Evolutionary conservation across 2,113 vertebrate species (phyloP).

Genomic region (Lamprotornis superbus): DNA sequence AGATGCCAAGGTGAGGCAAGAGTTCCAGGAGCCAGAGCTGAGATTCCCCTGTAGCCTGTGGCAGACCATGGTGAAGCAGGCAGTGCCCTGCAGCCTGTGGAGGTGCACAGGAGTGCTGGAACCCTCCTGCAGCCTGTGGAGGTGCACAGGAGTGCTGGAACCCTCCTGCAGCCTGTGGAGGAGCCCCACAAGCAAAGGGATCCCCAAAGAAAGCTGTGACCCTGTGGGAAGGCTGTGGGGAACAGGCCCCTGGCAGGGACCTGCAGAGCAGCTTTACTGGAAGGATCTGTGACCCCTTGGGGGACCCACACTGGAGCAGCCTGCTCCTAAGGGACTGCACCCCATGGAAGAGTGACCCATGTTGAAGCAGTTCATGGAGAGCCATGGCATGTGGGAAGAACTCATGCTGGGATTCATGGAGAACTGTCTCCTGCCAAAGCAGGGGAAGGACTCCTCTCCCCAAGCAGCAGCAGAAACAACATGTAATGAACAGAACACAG

Average conservation of each 20-base stretch:
- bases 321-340: not conserved
- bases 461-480: not conserved
- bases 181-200: not conserved
- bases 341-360: not conserved
- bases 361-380: not conserved
- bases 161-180: not conserved
- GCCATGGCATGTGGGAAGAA: not conserved
- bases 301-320: not conserved
- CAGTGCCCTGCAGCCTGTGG: not conserved
- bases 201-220: not conserved
- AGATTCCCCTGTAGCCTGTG: not conserved
- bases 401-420: not conserved
- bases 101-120: not conserved
- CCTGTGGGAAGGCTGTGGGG: not conserved
- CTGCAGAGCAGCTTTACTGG: no score
- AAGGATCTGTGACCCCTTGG: no score
- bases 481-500: not conserved
- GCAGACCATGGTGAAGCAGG: not conserved
- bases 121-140: not conserved
- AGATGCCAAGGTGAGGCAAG: not conserved
- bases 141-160: no score
- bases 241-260: not conserved
- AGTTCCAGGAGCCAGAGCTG: not conserved
- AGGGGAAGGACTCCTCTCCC: not conserved
- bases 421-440: not conserved